Conservation (phyloP, 1,140 invertebrate genomes). For the Nebria ingens region DNA sequence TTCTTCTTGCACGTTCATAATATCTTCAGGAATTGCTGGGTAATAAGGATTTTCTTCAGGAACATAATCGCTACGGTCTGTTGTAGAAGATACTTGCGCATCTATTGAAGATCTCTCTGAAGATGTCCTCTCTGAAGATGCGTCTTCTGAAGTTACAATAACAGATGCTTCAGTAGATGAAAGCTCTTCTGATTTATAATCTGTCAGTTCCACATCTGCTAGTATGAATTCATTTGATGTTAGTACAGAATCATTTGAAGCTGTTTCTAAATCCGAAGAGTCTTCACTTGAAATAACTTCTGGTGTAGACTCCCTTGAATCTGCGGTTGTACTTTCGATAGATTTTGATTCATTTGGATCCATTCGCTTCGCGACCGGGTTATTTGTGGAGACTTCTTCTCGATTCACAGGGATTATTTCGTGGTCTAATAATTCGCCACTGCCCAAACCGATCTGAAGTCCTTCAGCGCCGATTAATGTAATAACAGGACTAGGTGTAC, state of each 20-base stretch:
- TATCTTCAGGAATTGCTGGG: constrained; percentile 32
- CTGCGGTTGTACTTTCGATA: not conserved
- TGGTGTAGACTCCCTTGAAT: not conserved
- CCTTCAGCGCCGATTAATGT: constrained; percentile 36
- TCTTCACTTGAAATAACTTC: not conserved
- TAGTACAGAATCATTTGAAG: not conserved
- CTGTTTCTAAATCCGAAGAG: not conserved
- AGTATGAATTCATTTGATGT: not conserved
- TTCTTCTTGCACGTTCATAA: constrained; percentile 17
- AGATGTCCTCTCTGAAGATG: not conserved
- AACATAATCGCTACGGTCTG: constrained; percentile 17
- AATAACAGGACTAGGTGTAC: constrained; percentile 31
- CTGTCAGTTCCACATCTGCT: not conserved
- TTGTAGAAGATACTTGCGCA: constrained; percentile 19
- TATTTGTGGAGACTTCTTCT: constrained; percentile 14
- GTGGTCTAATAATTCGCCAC: constrained; percentile 11
- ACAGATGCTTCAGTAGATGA: not conserved
- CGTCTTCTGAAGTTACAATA: not conserved
- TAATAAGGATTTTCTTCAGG: constrained; percentile 32
- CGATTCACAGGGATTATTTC: constrained; percentile 29
- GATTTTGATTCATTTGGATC: not conserved
- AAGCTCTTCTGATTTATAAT: not conserved
- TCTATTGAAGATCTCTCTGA: constrained; percentile 22
- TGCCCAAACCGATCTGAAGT: constrained; percentile 26
- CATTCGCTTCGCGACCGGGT: not conserved